Base-by-base conservation (phyloP, 2,113 vertebrate genomes). In the Clinocottus analis region DNA sequence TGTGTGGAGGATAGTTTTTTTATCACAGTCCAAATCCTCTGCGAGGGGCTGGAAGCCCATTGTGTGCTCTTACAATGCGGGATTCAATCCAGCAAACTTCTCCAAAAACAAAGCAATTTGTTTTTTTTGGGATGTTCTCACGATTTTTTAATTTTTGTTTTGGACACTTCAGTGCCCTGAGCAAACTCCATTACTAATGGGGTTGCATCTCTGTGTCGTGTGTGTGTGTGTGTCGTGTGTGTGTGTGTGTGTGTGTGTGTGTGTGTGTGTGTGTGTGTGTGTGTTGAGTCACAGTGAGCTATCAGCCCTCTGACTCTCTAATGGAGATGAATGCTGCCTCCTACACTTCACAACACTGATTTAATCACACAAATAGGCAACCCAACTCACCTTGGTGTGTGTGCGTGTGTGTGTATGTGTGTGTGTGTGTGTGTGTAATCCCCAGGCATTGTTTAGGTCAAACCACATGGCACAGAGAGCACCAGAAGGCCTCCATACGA, bases 301-400 rank as follows among this genome's bases (percentile, higher is more conserved):
- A 64, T 67, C 69, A 77, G 65, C 25, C 56, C 60, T 82, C 56
- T 66, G 45, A 72, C 60, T 78, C 61, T 77, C 82, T 80, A 83
- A 83, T 81, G 72, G 79, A 86, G 74, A 86, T 82, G 83, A 87
- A 89, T 87, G 53, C 39, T 70, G 82, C 80, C 75, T 88, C 56
- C 75, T 89, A 68, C 76, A 83, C 69, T 45, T 85, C 62, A 66
- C 76, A 76, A 62, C 75, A 72, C 81, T 85, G 87, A 92, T 89
- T 92, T 87, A 90, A 91, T 91, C 87, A 85, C 72, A 87, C 74
- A 85, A 89, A 92, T 84, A 82, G 65, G 86, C 41, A 62, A 51
- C 23, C 12, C 27, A 29, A 55, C 77, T 85, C 79, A 85, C 75
- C 61, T 81, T 61, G 45, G 75, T 71, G 51, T 79, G 29, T 31